Percentiles rank a stretch among this genome's conserved stretches.
phyloP scores from a whole-genome alignment of 2,113 vertebrate genomes.

The Halichoeres trimaculatus region DNA sequence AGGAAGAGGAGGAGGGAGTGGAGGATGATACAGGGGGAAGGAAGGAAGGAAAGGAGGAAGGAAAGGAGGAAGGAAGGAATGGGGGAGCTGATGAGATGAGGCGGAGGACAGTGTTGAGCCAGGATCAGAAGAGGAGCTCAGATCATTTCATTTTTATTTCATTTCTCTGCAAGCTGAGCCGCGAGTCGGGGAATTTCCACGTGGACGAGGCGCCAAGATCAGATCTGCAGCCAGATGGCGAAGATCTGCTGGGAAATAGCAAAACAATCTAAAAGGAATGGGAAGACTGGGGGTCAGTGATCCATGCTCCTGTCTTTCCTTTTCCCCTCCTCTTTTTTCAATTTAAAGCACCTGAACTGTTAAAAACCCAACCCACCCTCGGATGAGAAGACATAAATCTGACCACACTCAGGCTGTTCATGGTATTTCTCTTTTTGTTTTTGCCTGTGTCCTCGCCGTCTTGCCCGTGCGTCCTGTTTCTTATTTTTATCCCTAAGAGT shows the following conservation, averaged over 20 bases:
- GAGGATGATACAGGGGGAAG: constrained; percentile 61
- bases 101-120: constrained; percentile 71
- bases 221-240: constrained; percentile 75
- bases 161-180: constrained; percentile 61
- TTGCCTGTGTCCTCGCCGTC: constrained; percentile 26
- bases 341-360: constrained; percentile 25
- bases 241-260: constrained; percentile 70
- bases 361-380: constrained; percentile 42
- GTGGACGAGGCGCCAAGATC: constrained; percentile 62
- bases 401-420: constrained; percentile 28
- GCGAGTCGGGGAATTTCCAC: constrained; percentile 64
- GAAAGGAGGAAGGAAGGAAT: constrained; percentile 7
- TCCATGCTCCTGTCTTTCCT: constrained; percentile 32
- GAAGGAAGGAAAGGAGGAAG: constrained; percentile 9
- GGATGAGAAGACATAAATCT: constrained; percentile 24
- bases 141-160: constrained; percentile 82
- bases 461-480: constrained; percentile 20
- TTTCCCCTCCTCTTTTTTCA: neutral
- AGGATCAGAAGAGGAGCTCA: constrained; percentile 72
- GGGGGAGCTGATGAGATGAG: constrained; percentile 60
- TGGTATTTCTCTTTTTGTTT: constrained; percentile 17
- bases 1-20: constrained; percentile 52
- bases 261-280: constrained; percentile 59
- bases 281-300: constrained; percentile 48
- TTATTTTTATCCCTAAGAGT: constrained; percentile 56